A percentile compares a stretch with the other conserved stretches of the same genome.
These are phyloP conservation scores for Eospalax fontanierii DNA, from an alignment of 2,797 vertebrate species.

Conservation along the genomic window DNA sequence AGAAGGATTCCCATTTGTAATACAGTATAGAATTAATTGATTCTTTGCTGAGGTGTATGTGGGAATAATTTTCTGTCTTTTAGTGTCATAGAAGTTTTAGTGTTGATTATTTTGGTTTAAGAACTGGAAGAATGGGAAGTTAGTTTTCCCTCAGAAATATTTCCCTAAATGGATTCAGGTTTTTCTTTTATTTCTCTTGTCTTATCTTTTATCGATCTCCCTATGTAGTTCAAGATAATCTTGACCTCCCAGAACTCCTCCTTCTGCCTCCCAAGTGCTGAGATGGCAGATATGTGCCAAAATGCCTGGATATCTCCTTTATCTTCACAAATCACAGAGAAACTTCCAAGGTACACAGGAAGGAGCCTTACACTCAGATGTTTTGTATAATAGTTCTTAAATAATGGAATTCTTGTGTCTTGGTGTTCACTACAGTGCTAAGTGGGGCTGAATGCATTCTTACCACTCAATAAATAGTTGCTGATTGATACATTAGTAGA, in stretches of 20 bases:
- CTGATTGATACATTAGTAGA: conserved; percentile 79
- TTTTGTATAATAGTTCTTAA: conserved; percentile 53
- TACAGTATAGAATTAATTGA: background rate
- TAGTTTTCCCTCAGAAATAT: background rate
- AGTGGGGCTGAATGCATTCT: conserved; percentile 68
- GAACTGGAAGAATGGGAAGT: background rate
- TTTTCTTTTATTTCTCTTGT: background rate
- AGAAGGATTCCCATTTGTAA: background rate
- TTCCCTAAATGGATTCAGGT: background rate
- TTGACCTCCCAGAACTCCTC: background rate
- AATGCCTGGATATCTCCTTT: background rate
- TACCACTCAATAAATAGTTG: conserved; percentile 80
- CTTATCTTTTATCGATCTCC: background rate
- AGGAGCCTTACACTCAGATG: background rate
- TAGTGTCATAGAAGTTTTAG: background rate
- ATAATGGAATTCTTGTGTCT: conserved; percentile 60
- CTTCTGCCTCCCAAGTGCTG: background rate
- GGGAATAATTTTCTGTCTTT: background rate
- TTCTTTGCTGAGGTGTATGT: background rate
- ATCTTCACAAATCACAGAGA: conserved; percentile 5
- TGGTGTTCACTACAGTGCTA: conserved; percentile 41
- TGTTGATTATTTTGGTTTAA: background rate
- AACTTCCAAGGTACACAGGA: conserved; percentile 1
- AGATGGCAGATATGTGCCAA: background rate
- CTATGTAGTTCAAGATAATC: background rate